Percentiles rank a stretch among this genome's conserved stretches.
Conservation (phyloP, 2,113 vertebrate species). For the Muscicapa adusta region DNA sequence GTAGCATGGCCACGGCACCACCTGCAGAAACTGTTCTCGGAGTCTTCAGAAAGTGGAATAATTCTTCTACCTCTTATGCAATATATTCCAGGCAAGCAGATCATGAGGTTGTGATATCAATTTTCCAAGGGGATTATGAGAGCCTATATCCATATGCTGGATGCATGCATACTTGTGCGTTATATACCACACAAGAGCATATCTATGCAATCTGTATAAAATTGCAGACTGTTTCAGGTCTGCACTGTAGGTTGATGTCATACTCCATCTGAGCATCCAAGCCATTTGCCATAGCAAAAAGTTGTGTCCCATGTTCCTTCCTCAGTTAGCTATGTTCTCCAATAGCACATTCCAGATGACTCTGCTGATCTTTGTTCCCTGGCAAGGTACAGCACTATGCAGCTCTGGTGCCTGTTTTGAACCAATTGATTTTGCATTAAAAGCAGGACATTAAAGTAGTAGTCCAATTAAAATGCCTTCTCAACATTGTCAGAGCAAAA, state of each 20-base stretch:
- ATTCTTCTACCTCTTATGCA: not conserved
- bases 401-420: not conserved
- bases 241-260: not conserved
- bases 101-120: not conserved
- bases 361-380: not conserved
- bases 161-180: not conserved
- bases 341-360: not conserved
- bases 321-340: not conserved
- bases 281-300: not conserved
- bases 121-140: not conserved
- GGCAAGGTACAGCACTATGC: rapidly evolving
- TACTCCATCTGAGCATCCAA: not conserved
- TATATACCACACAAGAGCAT: not conserved
- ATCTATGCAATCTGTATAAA: not conserved
- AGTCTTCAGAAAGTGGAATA: not conserved
- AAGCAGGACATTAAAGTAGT: not conserved
- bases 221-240: not conserved
- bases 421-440: not conserved
- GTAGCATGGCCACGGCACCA: not conserved
- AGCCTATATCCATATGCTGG: not conserved
- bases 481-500: not conserved
- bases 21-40: not conserved
- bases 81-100: not conserved
- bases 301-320: not conserved
- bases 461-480: not conserved